Base-by-base conservation (phyloP, 2,797 vertebrate genomes). In the Notoglanidium macrostoma region DNA sequence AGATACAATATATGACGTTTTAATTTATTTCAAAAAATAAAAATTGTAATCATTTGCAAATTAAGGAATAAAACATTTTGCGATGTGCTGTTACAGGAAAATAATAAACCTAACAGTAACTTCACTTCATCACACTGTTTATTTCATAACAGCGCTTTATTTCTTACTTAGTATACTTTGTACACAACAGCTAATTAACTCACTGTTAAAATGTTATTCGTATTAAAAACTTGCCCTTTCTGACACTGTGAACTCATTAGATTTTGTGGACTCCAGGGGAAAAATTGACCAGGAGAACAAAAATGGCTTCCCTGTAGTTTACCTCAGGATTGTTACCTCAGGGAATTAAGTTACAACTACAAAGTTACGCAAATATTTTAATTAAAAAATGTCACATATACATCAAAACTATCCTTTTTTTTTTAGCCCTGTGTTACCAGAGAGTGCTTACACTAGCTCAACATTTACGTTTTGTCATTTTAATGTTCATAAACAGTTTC, bases 81-180 rank as follows among this genome's bases (percentile, higher is more conserved):
- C 2, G 46, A 15, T 0, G 8, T 51, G 26, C 0, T 51, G 46
- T 51, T 51, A 23, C 3, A 46, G 26, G 14, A 76, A 51, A 19
- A 77, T 17, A 9, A 77, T 51, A 9, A 77, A 49, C 70, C 46
- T 11, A 3, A 9, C 70, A 40, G 32, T 2, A 74, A 12, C n/a
- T n/a, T 26, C 10, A n/a, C 23, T n/a, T 72, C 70, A 23, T 68
- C 17, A 6, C 29, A 12, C 68, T 3, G 26, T 51, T 74, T 74
- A 17, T 76, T 11, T 49, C 51, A 74, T 44, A 46, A 46, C 46
- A n/a, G 5, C 23, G n/a, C 8, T 49, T 74, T 23, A 44, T 72
- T 40, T 40, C 11, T 67, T 65, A 17, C 17, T 70, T 35, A 68
- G 91, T 7, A 92, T 90, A 92, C 4, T 17, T 15, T 35, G 29